Evolutionary conservation across 1,140 invertebrate species (phyloP).

Genomic region (Leguminivora glycinivorella): DNA sequence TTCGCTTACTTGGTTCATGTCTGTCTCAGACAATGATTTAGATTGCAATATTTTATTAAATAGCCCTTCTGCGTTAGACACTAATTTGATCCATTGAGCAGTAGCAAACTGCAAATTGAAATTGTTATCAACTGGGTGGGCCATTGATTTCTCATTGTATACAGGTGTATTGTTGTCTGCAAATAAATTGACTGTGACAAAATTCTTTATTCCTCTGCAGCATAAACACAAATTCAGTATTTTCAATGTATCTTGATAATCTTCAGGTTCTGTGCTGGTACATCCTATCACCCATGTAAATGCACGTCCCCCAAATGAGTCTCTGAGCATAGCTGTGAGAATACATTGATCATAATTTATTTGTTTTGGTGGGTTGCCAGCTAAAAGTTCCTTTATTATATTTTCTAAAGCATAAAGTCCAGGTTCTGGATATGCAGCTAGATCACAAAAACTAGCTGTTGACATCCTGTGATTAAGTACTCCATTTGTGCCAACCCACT

Average conservation of each 20-base stretch:
- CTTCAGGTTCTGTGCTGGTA: conserved; percentile 81
- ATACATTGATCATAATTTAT: conserved; percentile 83
- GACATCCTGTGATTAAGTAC: conserved; percentile 81
- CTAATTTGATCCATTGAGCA: conserved; percentile 88
- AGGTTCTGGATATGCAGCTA: conserved; percentile 81
- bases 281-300: conserved; percentile 84
- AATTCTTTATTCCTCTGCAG: conserved; percentile 82
- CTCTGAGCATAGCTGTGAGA: conserved; percentile 83
- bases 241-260: conserved; percentile 82
- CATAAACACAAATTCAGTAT: conserved; percentile 82
- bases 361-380: conserved; percentile 78
- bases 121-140: conserved; percentile 69
- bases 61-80: conserved; percentile 90
- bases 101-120: conserved; percentile 90
- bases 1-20: conserved; percentile 89
- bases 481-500: conserved; percentile 81
- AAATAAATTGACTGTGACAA: conserved; percentile 84
- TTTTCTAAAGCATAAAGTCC: conserved; percentile 82
- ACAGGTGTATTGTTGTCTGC: conserved; percentile 82
- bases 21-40: conserved; percentile 82
- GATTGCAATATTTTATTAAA: conserved; percentile 84
- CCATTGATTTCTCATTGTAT: conserved; percentile 71
- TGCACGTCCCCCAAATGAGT: conserved; percentile 84
- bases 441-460: conserved; percentile 85
- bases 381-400: conserved; percentile 81